A percentile compares a stretch with the other conserved stretches of the same genome.
phyloP scores from a whole-genome alignment of 2,797 vertebrate genomes.

The Sternotherus odoratus region DNA sequence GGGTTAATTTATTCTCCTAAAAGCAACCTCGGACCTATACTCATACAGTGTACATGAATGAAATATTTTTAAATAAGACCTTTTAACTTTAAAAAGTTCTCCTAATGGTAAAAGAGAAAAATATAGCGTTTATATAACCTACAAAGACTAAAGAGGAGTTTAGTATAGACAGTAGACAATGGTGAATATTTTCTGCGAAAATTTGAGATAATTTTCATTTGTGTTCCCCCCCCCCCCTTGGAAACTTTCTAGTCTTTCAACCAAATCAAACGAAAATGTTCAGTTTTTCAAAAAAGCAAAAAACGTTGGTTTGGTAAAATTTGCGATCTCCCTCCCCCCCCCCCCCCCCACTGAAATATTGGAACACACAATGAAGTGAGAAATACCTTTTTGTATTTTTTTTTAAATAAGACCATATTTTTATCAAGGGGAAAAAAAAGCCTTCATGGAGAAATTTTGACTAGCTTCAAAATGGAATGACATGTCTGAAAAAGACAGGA shows the following conservation, averaged over 20 bases:
- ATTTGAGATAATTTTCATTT: background rate
- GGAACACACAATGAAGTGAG: accelerated
- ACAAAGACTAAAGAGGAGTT: background rate
- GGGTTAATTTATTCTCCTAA: background rate
- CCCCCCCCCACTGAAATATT: background rate
- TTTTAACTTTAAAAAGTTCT: background rate
- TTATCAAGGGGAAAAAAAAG: background rate
- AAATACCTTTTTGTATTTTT: background rate
- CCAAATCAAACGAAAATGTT: background rate
- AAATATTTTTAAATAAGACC: accelerated
- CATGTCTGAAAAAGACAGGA: background rate
- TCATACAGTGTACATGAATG: background rate
- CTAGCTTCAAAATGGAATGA: background rate
- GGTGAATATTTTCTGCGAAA: background rate
- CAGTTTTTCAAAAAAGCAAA: background rate
- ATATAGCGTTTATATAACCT: background rate
- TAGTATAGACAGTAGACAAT: background rate
- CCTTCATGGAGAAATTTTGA: background rate
- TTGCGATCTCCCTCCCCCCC: no score
- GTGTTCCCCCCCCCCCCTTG: no score
- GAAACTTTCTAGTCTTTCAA: background rate
- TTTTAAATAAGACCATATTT: background rate
- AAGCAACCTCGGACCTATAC: no score
- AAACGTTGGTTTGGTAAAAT: background rate
- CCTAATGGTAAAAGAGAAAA: background rate